These are phyloP conservation scores for Plumapathes pennacea DNA, from an alignment of 92 coral and sea anemone species.

Conservation along the genomic window DNA sequence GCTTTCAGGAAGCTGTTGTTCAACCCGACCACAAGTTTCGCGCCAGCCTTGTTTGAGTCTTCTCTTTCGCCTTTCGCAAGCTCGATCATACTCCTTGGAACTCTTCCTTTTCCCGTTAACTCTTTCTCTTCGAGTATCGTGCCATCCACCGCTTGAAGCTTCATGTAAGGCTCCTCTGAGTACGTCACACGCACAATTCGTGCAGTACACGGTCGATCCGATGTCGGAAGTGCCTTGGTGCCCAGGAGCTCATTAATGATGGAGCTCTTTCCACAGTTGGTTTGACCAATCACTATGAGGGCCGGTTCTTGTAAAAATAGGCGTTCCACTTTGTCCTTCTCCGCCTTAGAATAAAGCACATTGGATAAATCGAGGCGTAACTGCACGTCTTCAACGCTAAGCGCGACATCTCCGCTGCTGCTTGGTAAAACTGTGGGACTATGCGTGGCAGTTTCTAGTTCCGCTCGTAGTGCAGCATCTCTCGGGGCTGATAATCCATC, in stretches of 20 bases:
- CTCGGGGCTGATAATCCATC: not conserved
- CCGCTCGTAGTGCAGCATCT: constrained; percentile 4
- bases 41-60: constrained; percentile 41
- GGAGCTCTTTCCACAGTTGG: constrained; percentile 78
- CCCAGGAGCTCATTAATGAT: constrained; percentile 62
- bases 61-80: constrained; percentile 49
- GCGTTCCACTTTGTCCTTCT: constrained; percentile 33
- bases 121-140: constrained; percentile 4
- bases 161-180: constrained; percentile 46
- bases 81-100: constrained; percentile 58
- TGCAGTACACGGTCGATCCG: constrained; percentile 70
- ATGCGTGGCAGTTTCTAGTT: not conserved
- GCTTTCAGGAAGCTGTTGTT: constrained; percentile 51
- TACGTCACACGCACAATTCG: constrained; percentile 62
- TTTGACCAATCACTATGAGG: constrained; percentile 67
- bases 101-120: constrained; percentile 26
- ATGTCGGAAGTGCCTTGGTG: constrained; percentile 49
- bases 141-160: constrained; percentile 22
- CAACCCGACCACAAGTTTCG: constrained; percentile 48
- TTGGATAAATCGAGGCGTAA: constrained; percentile 16
- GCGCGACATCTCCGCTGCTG: too few relatives aligned
- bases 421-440: too few relatives aligned
- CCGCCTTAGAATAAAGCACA: constrained; percentile 39
- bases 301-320: constrained; percentile 54
- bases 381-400: constrained; percentile 3